Evolutionary conservation across 2,797 vertebrate genomes (phyloP).

Genomic region (Harpagifer antarcticus): DNA sequence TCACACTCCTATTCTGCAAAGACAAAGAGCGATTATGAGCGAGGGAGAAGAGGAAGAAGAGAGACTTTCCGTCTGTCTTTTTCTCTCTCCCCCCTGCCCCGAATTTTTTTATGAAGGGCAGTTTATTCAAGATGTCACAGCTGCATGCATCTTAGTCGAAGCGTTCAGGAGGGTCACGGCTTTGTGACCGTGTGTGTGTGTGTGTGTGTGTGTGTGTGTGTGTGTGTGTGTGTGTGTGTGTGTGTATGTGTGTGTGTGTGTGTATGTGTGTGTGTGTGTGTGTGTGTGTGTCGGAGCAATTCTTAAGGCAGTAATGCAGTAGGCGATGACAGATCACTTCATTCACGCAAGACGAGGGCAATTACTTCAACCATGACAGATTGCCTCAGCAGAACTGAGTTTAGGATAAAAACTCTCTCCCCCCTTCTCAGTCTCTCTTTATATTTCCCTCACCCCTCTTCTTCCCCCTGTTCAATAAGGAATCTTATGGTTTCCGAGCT

Average conservation of each 20-base stretch:
- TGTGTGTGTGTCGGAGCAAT: slow-evolving; percentile 47
- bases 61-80: slow-evolving; percentile 27
- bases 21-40: slow-evolving; percentile 67
- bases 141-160: slow-evolving; percentile 66
- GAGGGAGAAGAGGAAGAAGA: slow-evolving; percentile 16
- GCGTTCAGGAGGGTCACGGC: slow-evolving; percentile 73
- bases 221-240: not conserved
- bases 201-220: too few relatives aligned
- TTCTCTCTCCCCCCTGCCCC: not conserved
- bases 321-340: slow-evolving; percentile 83
- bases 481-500: slow-evolving; percentile 78
- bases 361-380: slow-evolving; percentile 89
- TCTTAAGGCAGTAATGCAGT: slow-evolving; percentile 77
- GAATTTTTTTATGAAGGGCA: slow-evolving; percentile 25
- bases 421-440: slow-evolving; percentile 38
- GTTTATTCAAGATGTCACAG: slow-evolving; percentile 77
- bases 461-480: slow-evolving; percentile 72
- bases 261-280: not conserved
- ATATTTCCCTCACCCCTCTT: slow-evolving; percentile 51
- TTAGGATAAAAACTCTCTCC: slow-evolving; percentile 72
- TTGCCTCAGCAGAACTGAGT: slow-evolving; percentile 87
- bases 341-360: slow-evolving; percentile 83
- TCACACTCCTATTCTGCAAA: slow-evolving; percentile 13
- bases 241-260: slow-evolving; percentile 27
- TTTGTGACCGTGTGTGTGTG: slow-evolving; percentile 50